phyloP scores from a whole-genome alignment of 2,888 invertebrate genomes.

The Proisotoma minuta region DNA sequence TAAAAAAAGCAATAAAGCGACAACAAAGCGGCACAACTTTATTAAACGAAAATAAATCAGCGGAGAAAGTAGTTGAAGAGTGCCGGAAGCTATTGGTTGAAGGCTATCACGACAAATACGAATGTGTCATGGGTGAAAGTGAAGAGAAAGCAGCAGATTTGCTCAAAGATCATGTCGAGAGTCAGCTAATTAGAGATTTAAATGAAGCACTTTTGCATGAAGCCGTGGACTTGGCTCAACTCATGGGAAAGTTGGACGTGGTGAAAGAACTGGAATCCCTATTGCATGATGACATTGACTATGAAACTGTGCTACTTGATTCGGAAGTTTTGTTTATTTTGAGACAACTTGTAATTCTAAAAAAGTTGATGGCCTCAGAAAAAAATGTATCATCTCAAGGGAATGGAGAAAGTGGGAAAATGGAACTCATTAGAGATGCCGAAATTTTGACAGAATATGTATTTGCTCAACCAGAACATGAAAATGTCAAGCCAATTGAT shows the following conservation, averaged over 20 bases:
- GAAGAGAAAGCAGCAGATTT: slow-evolving; percentile 18
- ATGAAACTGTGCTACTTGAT: slow-evolving; percentile 14
- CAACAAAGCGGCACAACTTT: background rate
- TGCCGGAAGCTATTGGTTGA: slow-evolving; percentile 3
- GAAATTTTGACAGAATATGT: slow-evolving; percentile 21
- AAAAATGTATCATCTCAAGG: slow-evolving; percentile 5
- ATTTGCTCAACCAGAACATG: slow-evolving; percentile 12
- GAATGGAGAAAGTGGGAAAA: slow-evolving; percentile 1
- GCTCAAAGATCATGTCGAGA: slow-evolving; percentile 18
- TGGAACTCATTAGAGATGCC: slow-evolving; percentile 14
- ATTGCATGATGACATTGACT: slow-evolving; percentile 21
- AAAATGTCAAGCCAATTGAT: background rate
- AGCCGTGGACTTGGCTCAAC: slow-evolving; percentile 20
- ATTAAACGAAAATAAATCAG: slow-evolving; percentile 1
- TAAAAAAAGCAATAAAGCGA: background rate
- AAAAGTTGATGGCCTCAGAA: slow-evolving; percentile 23
- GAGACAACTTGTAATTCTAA: slow-evolving; percentile 28
- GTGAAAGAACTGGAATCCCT: slow-evolving; percentile 23
- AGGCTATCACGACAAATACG: slow-evolving; percentile 16
- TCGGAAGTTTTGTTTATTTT: slow-evolving; percentile 21
- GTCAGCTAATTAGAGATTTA: slow-evolving; percentile 4
- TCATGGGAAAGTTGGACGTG: slow-evolving; percentile 27
- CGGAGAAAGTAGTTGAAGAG: slow-evolving; percentile 9
- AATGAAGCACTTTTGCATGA: slow-evolving; percentile 15
- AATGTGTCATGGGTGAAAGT: slow-evolving; percentile 7